phyloP scores from a whole-genome alignment of 1,140 invertebrate genomes.

The Ectropis grisescens region DNA sequence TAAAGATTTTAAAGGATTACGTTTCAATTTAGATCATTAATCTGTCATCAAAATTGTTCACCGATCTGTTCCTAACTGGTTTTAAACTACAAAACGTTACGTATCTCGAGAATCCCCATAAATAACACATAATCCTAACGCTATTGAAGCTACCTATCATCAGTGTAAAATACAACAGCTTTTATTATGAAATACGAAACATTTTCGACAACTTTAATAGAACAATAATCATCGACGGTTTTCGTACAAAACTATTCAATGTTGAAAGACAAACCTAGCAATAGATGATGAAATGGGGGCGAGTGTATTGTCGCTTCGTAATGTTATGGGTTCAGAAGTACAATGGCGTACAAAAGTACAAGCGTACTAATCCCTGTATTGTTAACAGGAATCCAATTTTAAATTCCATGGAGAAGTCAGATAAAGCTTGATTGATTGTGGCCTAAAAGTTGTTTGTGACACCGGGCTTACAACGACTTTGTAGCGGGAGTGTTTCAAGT shows the following conservation, averaged over 20 bases:
- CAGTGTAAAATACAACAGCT: constrained; percentile 22
- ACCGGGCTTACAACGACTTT: constrained; percentile 2
- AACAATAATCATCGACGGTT: not conserved
- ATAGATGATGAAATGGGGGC: constrained; percentile 7
- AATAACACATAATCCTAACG: constrained; percentile 44
- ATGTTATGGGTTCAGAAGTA: constrained; percentile 15
- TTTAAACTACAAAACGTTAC: constrained; percentile 18
- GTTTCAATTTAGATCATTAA: constrained; percentile 13
- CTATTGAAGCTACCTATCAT: constrained; percentile 28
- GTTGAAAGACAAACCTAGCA: constrained; percentile 7
- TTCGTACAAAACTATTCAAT: too few species aligned
- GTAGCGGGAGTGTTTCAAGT: not conserved
- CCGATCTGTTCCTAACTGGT: constrained; percentile 11
- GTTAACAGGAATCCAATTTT: constrained; percentile 61
- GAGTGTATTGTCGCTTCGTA: not conserved
- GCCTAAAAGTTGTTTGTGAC: constrained; percentile 32
- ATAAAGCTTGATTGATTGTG: constrained; percentile 60
- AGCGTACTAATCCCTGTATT: constrained; percentile 53
- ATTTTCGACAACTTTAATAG: constrained; percentile 3
- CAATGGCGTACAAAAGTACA: constrained; percentile 32
- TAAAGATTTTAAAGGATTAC: not conserved
- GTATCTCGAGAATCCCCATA: constrained; percentile 32
- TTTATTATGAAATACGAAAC: constrained; percentile 3
- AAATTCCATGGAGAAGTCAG: constrained; percentile 46
- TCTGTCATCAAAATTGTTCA: constrained; percentile 10